phyloP scores from a whole-genome alignment of 2,888 invertebrate genomes.

The Polyploca ridens region DNA sequence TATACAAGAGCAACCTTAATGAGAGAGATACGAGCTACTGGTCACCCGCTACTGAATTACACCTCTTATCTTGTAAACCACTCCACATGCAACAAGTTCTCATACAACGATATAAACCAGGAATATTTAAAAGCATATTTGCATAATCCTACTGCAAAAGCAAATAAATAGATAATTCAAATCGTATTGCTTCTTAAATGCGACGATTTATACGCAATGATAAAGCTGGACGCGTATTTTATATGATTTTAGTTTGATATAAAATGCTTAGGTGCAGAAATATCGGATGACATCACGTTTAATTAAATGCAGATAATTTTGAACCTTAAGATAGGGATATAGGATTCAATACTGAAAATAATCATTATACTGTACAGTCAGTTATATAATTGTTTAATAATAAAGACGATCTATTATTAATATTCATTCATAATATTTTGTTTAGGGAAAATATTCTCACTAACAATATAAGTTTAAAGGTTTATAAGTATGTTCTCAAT shows the following conservation, averaged over 20 bases:
- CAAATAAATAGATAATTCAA: slow-evolving; percentile 3
- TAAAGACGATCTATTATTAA: neutral
- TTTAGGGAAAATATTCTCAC: no score
- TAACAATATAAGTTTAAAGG: no score
- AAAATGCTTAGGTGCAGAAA: slow-evolving; percentile 1
- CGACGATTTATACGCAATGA: slow-evolving; percentile 3
- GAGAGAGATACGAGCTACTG: neutral
- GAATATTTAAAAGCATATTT: slow-evolving; percentile 5
- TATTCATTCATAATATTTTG: no score
- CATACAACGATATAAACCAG: neutral
- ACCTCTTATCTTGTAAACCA: neutral
- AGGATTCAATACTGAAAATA: neutral
- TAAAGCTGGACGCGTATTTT: neutral
- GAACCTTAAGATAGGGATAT: neutral
- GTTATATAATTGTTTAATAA: neutral
- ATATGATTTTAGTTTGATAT: slow-evolving; percentile 2
- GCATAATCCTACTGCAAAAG: neutral
- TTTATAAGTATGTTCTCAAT: no score
- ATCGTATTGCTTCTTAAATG: neutral
- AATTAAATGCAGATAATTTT: neutral
- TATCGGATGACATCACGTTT: neutral
- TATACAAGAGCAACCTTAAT: neutral
- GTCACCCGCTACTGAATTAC: neutral
- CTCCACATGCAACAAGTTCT: neutral
- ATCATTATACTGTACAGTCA: neutral